Evolutionary conservation across 2,888 invertebrate species (phyloP).

Genomic region (Spialia ferax): DNA sequence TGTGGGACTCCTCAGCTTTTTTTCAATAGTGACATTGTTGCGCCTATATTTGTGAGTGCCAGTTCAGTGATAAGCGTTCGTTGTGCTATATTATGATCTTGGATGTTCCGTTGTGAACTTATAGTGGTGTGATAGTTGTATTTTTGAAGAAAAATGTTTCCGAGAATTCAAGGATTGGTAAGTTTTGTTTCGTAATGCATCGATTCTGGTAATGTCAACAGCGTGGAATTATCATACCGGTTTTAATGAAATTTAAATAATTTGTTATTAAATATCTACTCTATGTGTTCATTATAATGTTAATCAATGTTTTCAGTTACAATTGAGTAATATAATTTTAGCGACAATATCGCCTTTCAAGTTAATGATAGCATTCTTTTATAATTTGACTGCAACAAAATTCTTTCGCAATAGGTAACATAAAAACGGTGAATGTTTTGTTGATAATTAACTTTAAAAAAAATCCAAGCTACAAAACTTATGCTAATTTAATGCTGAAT

Average conservation of each 20-base stretch:
- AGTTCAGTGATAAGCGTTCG: constrained; percentile 59
- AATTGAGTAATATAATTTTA: too few species aligned
- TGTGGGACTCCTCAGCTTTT: constrained; percentile 51
- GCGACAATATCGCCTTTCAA: neutral
- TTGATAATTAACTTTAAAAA: too few species aligned
- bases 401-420: too few species aligned
- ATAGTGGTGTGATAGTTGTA: constrained; percentile 51
- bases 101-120: constrained; percentile 49
- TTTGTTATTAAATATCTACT: too few species aligned
- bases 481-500: neutral
- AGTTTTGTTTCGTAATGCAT: constrained; percentile 51
- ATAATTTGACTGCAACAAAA: too few species aligned
- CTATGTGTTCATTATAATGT: too few species aligned
- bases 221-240: neutral
- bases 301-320: too few species aligned
- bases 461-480: too few species aligned
- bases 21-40: constrained; percentile 55
- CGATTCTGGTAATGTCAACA: constrained; percentile 8
- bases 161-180: constrained; percentile 82
- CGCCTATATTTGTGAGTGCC: constrained; percentile 52
- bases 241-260: neutral
- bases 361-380: too few species aligned
- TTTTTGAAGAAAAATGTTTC: constrained; percentile 70
- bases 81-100: constrained; percentile 53
- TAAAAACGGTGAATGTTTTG: too few species aligned